phyloP scores from a whole-genome alignment of 2,797 vertebrate genomes.

The Iguana delicatissima region DNA sequence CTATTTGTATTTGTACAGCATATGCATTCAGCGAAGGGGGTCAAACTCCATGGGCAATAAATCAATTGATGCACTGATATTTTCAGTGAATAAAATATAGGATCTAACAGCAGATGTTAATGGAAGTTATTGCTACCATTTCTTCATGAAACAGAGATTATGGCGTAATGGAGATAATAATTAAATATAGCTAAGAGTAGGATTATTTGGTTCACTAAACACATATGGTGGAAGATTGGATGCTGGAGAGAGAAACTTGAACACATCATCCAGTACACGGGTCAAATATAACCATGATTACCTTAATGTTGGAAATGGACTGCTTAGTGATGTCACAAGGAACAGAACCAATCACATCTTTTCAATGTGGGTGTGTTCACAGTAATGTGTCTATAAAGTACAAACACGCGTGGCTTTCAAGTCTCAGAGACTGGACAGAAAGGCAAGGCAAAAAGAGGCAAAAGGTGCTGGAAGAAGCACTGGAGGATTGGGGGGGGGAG shows the following conservation, averaged over 20 bases:
- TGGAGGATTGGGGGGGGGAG: background rate
- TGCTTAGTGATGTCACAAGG: background rate
- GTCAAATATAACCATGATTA: background rate
- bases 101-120: constrained; percentile 2
- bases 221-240: background rate
- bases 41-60: constrained; percentile 6
- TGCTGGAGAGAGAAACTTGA: background rate
- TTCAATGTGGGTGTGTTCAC: background rate
- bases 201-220: background rate
- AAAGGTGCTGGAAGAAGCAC: background rate
- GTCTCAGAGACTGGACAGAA: no score
- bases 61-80: background rate
- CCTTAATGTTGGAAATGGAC: background rate
- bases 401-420: background rate
- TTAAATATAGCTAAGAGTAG: background rate
- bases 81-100: constrained; percentile 7
- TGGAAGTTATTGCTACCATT: background rate
- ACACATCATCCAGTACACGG: fast-evolving
- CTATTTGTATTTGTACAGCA: background rate
- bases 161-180: background rate
- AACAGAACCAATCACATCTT: background rate
- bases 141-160: background rate
- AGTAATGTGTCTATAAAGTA: background rate
- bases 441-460: background rate
- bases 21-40: background rate